Evolutionary conservation across 2,888 invertebrate species (phyloP).

Genomic region (Diarsia brunnea): DNA sequence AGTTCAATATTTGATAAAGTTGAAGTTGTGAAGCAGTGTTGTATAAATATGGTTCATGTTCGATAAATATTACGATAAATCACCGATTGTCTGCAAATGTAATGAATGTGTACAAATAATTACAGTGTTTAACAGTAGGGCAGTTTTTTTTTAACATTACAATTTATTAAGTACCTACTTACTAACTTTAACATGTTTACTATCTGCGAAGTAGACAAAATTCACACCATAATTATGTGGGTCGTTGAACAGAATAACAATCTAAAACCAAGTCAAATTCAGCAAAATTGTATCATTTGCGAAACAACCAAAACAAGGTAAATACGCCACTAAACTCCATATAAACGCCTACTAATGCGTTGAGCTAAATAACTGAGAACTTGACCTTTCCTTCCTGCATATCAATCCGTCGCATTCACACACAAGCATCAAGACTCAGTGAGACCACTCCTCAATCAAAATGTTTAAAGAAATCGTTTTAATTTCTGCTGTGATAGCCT

Average conservation of each 20-base stretch:
- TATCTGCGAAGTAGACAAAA: neutral
- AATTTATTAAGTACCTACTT: neutral
- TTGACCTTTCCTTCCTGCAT: slow-evolving; percentile 64
- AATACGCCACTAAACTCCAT: slow-evolving; percentile 53
- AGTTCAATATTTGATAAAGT: neutral
- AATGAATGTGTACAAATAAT: slow-evolving; percentile 6
- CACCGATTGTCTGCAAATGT: neutral
- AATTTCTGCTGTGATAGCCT: slow-evolving; percentile 30
- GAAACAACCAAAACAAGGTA: slow-evolving; percentile 14
- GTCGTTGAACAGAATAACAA: neutral
- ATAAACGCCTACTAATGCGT: slow-evolving; percentile 52
- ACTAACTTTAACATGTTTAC: neutral
- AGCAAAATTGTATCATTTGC: neutral
- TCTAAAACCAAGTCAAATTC: neutral
- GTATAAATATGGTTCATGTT: neutral
- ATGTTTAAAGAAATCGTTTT: slow-evolving; percentile 63
- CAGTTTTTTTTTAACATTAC: slow-evolving; percentile 1
- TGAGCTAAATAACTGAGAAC: slow-evolving; percentile 50
- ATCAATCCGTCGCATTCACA: slow-evolving; percentile 49
- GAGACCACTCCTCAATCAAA: slow-evolving; percentile 39
- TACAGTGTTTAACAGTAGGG: slow-evolving; percentile 14
- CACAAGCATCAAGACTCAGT: slow-evolving; percentile 20
- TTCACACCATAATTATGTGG: neutral
- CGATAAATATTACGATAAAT: neutral
- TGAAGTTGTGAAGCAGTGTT: neutral